Conservation (phyloP, 2,888 invertebrate genomes). For the Philereme transversata region DNA sequence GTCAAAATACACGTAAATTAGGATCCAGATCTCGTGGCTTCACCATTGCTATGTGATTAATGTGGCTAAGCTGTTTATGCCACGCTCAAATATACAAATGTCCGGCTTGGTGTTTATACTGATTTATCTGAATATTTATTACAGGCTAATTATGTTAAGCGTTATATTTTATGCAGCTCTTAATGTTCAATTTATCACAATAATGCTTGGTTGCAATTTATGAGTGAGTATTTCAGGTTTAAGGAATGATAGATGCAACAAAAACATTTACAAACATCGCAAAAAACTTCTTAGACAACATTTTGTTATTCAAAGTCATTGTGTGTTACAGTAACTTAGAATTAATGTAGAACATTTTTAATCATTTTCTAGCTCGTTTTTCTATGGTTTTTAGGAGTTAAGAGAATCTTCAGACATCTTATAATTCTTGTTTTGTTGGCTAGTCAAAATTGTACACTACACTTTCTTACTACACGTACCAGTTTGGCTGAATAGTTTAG, state of each 20-base stretch:
- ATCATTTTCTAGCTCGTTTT: neutral
- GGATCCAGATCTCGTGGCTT: slow-evolving; percentile 34
- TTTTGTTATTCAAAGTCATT: too few relatives aligned
- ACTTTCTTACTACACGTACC: slow-evolving; percentile 25
- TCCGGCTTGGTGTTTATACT: slow-evolving; percentile 31
- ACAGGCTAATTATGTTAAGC: slow-evolving; percentile 29
- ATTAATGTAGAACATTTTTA: too few relatives aligned
- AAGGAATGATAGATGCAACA: slow-evolving; percentile 1
- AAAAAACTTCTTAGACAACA: too few relatives aligned
- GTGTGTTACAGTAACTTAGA: too few relatives aligned
- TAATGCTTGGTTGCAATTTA: slow-evolving; percentile 33
- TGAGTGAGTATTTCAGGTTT: slow-evolving; percentile 34
- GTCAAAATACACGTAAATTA: slow-evolving; percentile 27
- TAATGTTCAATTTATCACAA: slow-evolving; percentile 33
- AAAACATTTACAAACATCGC: neutral
- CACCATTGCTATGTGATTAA: slow-evolving; percentile 31
- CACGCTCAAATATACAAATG: slow-evolving; percentile 30
- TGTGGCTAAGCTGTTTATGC: slow-evolving; percentile 37
- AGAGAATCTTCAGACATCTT: slow-evolving; percentile 7
- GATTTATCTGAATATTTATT: slow-evolving; percentile 24
- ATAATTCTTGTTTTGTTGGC: slow-evolving; percentile 9
- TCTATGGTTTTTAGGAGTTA: slow-evolving; percentile 1
- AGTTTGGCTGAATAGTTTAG: too few relatives aligned
- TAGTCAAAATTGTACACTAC: slow-evolving; percentile 19
- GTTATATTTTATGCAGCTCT: slow-evolving; percentile 33